Percentiles rank a stretch among this genome's conserved stretches.
These are phyloP conservation scores for Actinernus sp. DNA, from an alignment of 92 coral and sea anemone species.

Conservation along the genomic window DNA sequence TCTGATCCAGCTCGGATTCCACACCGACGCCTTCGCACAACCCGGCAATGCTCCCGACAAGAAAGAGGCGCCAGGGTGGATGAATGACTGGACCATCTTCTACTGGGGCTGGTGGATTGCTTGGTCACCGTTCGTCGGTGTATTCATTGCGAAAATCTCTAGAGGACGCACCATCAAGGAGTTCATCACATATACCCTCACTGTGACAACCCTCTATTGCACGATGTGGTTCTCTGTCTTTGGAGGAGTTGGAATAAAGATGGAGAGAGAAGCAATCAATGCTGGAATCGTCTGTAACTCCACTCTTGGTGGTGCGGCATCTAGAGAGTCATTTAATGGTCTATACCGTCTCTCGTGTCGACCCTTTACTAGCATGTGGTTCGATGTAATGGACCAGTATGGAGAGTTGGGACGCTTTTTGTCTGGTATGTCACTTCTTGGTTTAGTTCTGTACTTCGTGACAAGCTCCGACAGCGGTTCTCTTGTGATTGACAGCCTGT, in stretches of 20 bases:
- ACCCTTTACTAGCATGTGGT: background rate
- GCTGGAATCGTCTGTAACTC: too few relatives aligned
- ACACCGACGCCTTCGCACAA: too few relatives aligned
- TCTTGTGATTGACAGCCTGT: too few relatives aligned
- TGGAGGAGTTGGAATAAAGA: too few relatives aligned
- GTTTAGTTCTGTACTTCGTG: constrained; percentile 84
- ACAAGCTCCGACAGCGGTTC: constrained; percentile 97
- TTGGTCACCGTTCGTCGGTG: constrained; percentile 81
- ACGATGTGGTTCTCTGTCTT: too few relatives aligned
- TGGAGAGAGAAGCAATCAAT: too few relatives aligned
- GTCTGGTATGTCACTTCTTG: constrained; percentile 62
- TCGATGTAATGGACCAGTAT: too few relatives aligned
- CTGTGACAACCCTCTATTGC: constrained; percentile 67
- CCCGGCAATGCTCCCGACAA: too few relatives aligned
- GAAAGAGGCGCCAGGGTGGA: too few relatives aligned
- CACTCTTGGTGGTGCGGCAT: too few relatives aligned
- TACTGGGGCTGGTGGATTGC: constrained; percentile 93
- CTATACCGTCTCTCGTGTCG: constrained; percentile 90
- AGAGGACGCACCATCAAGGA: constrained; percentile 73
- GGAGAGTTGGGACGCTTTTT: constrained; percentile 64
- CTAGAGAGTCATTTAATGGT: constrained; percentile 54
- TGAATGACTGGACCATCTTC: constrained; percentile 71
- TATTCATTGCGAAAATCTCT: constrained; percentile 77
- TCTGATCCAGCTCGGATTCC: constrained; percentile 72
- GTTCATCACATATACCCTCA: constrained; percentile 79